Conservation (phyloP, 2,113 vertebrate species). For the Ifrita kowaldi region DNA sequence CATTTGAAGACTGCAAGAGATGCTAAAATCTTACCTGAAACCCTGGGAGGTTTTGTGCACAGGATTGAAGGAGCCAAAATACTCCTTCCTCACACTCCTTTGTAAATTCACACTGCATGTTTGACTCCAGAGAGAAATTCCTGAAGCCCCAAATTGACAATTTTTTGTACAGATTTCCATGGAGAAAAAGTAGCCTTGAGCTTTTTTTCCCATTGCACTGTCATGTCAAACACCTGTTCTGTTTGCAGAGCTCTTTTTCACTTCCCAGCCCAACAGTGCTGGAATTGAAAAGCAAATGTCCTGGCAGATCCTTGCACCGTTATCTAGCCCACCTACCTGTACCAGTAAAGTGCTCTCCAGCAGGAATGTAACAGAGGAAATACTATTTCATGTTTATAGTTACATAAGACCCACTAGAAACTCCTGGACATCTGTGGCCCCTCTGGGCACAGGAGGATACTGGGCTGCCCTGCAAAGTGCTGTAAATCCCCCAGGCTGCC, state of each 20-base stretch:
- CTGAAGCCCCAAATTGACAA: neutral
- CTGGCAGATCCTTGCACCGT: neutral
- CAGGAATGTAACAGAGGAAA: neutral
- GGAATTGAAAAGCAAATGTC: neutral
- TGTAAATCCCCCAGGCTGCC: neutral
- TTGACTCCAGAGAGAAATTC: slow-evolving; percentile 29
- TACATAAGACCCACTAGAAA: neutral
- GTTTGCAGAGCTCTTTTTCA: neutral
- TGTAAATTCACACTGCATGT: neutral
- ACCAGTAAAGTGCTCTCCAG: neutral
- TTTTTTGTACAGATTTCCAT: slow-evolving; percentile 56
- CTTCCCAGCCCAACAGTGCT: neutral
- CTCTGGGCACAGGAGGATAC: neutral
- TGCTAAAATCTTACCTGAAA: slow-evolving; percentile 25
- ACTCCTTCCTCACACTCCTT: slow-evolving; percentile 19
- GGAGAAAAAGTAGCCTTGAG: neutral
- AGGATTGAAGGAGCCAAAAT: neutral
- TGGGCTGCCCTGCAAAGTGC: neutral
- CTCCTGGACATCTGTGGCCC: neutral
- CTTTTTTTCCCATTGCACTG: neutral
- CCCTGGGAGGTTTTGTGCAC: neutral
- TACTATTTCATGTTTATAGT: neutral
- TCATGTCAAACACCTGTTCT: neutral
- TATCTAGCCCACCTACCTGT: neutral
- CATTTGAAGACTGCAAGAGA: slow-evolving; percentile 25